Conservation (phyloP, 2,113 vertebrate genomes). For the Promerops cafer region DNA sequence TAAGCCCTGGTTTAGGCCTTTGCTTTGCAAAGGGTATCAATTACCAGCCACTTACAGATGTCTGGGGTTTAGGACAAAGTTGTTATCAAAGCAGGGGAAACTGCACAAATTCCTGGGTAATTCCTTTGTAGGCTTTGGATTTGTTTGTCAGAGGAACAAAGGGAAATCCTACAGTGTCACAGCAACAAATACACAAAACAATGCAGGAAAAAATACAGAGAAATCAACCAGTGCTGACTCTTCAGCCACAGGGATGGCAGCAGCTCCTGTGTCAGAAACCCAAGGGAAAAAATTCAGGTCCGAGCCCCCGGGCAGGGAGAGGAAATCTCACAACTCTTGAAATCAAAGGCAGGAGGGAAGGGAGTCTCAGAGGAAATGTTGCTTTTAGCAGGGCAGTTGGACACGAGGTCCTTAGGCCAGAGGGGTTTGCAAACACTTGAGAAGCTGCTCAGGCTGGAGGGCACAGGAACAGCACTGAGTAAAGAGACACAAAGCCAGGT, state of each 20-base stretch:
- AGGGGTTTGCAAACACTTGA: not conserved
- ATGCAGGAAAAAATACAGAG: not conserved
- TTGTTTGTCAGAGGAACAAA: not conserved
- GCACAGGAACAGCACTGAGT: not conserved
- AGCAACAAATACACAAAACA: not conserved
- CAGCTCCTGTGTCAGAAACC: not conserved
- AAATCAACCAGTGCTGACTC: not conserved
- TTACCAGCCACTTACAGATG: not conserved
- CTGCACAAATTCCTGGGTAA: not conserved
- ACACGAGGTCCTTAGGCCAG: not conserved
- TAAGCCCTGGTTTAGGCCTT: not conserved
- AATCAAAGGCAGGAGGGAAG: not conserved
- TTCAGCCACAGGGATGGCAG: not conserved
- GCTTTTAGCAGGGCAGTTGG: not conserved
- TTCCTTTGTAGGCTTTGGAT: not conserved
- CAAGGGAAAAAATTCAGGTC: not conserved
- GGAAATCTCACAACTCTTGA: not conserved
- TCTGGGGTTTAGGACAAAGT: not conserved
- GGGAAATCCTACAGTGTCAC: not conserved
- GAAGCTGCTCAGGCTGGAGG: not conserved
- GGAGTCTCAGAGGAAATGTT: not conserved
- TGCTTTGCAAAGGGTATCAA: not conserved
- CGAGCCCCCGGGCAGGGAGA: not conserved
- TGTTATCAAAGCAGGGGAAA: not conserved
- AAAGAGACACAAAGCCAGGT: not conserved